phyloP scores from a whole-genome alignment of 2,113 vertebrate genomes.

The Boulengeromyrus knoepffleri region DNA sequence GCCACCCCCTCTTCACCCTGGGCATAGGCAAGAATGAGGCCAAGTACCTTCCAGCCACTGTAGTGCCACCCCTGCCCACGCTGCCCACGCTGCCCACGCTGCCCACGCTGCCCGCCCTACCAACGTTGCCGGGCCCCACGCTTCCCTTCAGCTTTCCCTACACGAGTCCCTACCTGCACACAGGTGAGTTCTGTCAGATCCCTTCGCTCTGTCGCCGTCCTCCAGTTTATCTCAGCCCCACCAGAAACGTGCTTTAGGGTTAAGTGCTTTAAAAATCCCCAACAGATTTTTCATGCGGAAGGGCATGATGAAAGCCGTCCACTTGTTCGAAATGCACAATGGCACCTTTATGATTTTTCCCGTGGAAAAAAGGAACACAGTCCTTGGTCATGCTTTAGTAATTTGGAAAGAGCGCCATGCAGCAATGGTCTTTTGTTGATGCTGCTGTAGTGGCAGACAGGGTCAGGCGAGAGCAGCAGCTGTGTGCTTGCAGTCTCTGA shows the following conservation, averaged over 20 bases:
- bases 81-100: slow-evolving; percentile 24
- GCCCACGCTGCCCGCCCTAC: slow-evolving; percentile 53
- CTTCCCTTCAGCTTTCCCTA: slow-evolving; percentile 86
- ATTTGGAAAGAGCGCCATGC: background rate
- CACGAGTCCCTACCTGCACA: slow-evolving; percentile 81
- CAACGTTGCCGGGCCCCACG: slow-evolving; percentile 57
- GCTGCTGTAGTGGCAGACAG: background rate
- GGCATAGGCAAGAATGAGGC: slow-evolving; percentile 68
- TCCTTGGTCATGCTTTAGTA: background rate
- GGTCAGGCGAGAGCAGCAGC: background rate
- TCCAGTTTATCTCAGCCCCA: background rate
- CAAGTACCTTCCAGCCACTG: slow-evolving; percentile 71
- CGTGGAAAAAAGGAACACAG: too few species aligned
- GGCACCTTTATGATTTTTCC: background rate
- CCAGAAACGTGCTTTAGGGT: background rate
- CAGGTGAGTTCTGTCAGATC: slow-evolving; percentile 61
- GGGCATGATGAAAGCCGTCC: background rate
- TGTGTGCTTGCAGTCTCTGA: slow-evolving; percentile 52
- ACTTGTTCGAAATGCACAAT: background rate
- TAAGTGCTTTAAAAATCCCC: background rate
- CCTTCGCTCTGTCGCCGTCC: background rate
- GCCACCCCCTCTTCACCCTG: slow-evolving; percentile 65
- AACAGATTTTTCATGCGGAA: background rate
- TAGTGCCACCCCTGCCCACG: slow-evolving; percentile 67
- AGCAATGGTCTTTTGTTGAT: background rate